phyloP scores from a whole-genome alignment of 2,888 invertebrate species.

The Sepiola atlantica region DNA sequence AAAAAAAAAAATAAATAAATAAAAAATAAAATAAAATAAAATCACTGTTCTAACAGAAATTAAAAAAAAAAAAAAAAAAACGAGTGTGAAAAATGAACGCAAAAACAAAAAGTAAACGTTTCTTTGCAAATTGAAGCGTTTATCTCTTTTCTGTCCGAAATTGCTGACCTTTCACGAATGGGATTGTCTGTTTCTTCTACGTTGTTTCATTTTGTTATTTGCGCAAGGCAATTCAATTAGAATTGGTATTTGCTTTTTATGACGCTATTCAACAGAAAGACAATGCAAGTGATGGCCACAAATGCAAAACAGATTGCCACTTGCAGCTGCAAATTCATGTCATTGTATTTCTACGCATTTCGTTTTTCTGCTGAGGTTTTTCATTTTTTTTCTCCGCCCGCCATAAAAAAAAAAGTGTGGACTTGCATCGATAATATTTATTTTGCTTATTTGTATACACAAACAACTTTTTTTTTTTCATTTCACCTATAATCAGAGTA shows the following conservation, averaged over 20 bases:
- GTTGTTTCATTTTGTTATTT: neutral
- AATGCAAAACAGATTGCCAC: conserved; percentile 2
- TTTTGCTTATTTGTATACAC: too few relatives aligned
- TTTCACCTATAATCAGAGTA: too few relatives aligned
- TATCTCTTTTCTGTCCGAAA: neutral
- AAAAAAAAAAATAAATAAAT: too few relatives aligned
- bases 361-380: neutral
- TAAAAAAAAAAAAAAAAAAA: too few relatives aligned
- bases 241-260: neutral
- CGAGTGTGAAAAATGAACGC: too few relatives aligned
- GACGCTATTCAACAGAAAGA: neutral
- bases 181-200: neutral
- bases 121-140: neutral
- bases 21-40: too few relatives aligned
- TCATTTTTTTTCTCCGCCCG: neutral
- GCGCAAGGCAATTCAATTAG: neutral
- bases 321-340: neutral
- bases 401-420: neutral
- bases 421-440: too few relatives aligned
- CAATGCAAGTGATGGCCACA: neutral
- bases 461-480: too few relatives aligned
- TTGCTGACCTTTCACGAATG: neutral
- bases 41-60: too few relatives aligned
- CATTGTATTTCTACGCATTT: neutral
- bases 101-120: neutral